Conservation (phyloP, 2,113 vertebrate genomes). For the Scomber colias region DNA sequence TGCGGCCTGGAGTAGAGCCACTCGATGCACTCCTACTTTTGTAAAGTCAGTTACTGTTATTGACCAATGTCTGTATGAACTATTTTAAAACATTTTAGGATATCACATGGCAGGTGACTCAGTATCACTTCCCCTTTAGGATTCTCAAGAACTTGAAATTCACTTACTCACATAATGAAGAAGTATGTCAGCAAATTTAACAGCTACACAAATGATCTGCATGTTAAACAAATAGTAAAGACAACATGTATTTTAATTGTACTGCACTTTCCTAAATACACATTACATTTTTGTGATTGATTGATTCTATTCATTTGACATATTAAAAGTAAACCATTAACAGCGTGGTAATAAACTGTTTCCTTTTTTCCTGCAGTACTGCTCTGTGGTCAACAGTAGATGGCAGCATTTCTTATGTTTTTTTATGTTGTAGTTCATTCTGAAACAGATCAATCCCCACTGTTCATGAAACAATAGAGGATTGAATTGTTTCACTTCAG, state of each 20-base stretch:
- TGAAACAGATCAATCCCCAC: not conserved
- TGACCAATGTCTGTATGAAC: not conserved
- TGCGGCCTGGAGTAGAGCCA: not conserved
- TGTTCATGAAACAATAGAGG: not conserved
- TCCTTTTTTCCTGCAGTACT: not conserved
- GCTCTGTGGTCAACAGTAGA: conserved; percentile 37
- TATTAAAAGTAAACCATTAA: not conserved
- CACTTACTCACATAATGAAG: not conserved
- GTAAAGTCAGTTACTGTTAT: conserved; percentile 39
- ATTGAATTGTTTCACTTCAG: not conserved
- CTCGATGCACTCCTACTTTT: conserved; percentile 10
- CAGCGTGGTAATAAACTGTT: not conserved
- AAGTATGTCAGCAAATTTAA: not conserved
- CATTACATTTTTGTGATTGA: not conserved
- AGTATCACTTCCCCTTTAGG: conserved; percentile 8
- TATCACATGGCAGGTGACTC: not conserved
- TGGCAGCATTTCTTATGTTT: conserved; percentile 26
- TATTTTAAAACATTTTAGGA: not conserved
- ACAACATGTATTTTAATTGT: not conserved
- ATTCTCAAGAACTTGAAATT: not conserved
- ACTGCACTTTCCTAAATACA: not conserved
- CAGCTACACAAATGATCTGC: not conserved
- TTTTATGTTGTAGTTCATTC: not conserved
- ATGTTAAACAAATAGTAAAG: not conserved
- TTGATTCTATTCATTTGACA: not conserved